Evolutionary conservation across 2,113 vertebrate genomes (phyloP).

Genomic region (Saimiri boliviensis): DNA sequence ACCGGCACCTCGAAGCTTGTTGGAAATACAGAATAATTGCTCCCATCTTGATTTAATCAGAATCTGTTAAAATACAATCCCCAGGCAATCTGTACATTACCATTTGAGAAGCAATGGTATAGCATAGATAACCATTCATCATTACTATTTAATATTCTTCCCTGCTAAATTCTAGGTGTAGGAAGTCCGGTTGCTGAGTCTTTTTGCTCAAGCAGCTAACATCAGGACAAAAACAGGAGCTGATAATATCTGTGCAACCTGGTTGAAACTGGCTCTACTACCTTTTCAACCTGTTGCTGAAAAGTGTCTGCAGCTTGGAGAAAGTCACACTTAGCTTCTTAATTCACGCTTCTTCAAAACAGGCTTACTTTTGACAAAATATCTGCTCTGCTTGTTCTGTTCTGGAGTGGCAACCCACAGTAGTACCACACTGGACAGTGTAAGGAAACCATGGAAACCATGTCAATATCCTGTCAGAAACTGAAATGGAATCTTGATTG

Average conservation of each 20-base stretch:
- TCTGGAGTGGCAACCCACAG: not conserved
- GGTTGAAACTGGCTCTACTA: not conserved
- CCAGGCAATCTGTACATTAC: not conserved
- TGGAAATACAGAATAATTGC: not conserved
- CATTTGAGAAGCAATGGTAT: not conserved
- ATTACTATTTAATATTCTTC: not conserved
- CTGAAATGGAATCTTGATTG: not conserved
- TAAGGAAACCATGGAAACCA: constrained; percentile 21
- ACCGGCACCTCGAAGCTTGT: not conserved
- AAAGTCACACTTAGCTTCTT: not conserved
- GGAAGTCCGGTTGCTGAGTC: not conserved
- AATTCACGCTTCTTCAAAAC: not conserved
- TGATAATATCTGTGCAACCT: not conserved
- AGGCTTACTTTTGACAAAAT: constrained; percentile 22
- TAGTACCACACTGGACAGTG: not conserved
- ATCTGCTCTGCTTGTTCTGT: not conserved
- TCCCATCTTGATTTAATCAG: not conserved
- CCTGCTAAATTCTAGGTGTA: not conserved
- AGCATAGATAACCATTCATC: not conserved
- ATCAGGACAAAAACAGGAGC: not conserved
- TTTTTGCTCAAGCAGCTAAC: not conserved
- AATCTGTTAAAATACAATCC: not conserved
- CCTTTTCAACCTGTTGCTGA: not conserved
- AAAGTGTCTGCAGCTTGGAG: not conserved
- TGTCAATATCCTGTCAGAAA: not conserved